Base-by-base conservation (phyloP, 2,888 invertebrate genomes). In the Patella depressa region DNA sequence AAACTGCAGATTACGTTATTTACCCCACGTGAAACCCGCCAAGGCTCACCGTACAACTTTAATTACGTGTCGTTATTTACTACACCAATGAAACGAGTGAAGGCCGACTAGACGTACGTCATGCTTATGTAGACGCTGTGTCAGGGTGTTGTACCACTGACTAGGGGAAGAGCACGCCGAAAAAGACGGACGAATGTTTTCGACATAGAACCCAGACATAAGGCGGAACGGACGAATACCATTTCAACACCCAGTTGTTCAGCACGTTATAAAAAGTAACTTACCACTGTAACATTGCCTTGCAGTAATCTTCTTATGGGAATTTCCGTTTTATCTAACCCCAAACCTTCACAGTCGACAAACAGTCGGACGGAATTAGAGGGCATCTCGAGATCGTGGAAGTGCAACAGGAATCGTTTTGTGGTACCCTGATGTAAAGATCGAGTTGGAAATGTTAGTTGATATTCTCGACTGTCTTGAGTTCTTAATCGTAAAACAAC, bases 271-370 rank as follows among this genome's bases (percentile, higher is more conserved):
- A 73, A 9, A 11, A 14, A 57, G 15, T 7, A 59, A 82, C 86
- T 84, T 76, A 88, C 88, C 78, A 85, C 81, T 15, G 73, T 77
- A 15, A 85, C 82, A 55, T 82, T 81, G 12, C 85, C 86, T 29
- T 78, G 72, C 3, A 88, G 75, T 54, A 86, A 82, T n/a, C 85
- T 81, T 73, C 87, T 78, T 17, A 89, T 82, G 9, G 87, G 87
- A 5, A 88, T 81, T 78, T 87, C 87, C 1, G 88, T 86, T 11
- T 78, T 86, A 75, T 87, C 88, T 72, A 84, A 80, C 0, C 86
- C 88, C 69, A 86, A 81, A 45, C 84, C 76, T 24, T 85, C 76
- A 79, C 89, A 89, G 79, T 89, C 85, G 5, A 88, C 80, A 75
- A 86, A 89, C 15, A 89, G 79, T 2, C 85, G 80, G 57, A 88